phyloP scores from a whole-genome alignment of 2,888 invertebrate species.

The Acrobasis repandana region DNA sequence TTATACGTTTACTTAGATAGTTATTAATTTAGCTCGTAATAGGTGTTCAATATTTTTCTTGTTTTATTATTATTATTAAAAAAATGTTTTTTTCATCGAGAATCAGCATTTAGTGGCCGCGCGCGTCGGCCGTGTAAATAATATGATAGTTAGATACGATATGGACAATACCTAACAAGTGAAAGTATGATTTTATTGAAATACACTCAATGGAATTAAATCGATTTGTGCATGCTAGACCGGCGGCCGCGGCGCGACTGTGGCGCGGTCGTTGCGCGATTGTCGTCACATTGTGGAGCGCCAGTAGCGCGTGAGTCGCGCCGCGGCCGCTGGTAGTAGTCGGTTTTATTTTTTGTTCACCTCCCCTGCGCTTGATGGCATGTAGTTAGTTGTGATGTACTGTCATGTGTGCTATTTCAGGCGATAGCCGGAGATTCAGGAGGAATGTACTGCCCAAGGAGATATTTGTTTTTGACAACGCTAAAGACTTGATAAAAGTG shows the following conservation, averaged over 20 bases:
- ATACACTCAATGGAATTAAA: slow-evolving; percentile 77
- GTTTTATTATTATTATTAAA: slow-evolving; percentile 36
- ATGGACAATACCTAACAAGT: slow-evolving; percentile 83
- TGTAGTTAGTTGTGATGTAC: slow-evolving; percentile 50
- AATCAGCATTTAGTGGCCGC: slow-evolving; percentile 65
- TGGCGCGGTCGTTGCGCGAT: slow-evolving; percentile 25
- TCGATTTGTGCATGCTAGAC: slow-evolving; percentile 60
- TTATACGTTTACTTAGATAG: slow-evolving; percentile 74
- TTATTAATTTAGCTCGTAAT: slow-evolving; percentile 79
- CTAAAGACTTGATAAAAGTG: too few relatives aligned
- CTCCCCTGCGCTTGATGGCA: slow-evolving; percentile 52
- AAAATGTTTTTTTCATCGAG: slow-evolving; percentile 49
- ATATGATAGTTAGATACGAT: slow-evolving; percentile 76
- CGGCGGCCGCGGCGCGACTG: slow-evolving; percentile 33
- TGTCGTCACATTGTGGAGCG: slow-evolving; percentile 38
- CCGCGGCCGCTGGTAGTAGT: slow-evolving; percentile 44
- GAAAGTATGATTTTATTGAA: slow-evolving; percentile 79
- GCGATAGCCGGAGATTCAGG: neutral
- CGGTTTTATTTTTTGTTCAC: slow-evolving; percentile 60
- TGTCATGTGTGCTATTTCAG: slow-evolving; percentile 38
- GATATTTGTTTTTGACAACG: too few relatives aligned
- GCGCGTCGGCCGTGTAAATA: slow-evolving; percentile 66
- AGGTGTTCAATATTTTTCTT: slow-evolving; percentile 78
- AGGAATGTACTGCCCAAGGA: too few relatives aligned
- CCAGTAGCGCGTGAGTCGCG: slow-evolving; percentile 42